A percentile compares a stretch with the other conserved stretches of the same genome.
phyloP scores from a whole-genome alignment of 2,113 vertebrate genomes.

The Ptyas mucosa region DNA sequence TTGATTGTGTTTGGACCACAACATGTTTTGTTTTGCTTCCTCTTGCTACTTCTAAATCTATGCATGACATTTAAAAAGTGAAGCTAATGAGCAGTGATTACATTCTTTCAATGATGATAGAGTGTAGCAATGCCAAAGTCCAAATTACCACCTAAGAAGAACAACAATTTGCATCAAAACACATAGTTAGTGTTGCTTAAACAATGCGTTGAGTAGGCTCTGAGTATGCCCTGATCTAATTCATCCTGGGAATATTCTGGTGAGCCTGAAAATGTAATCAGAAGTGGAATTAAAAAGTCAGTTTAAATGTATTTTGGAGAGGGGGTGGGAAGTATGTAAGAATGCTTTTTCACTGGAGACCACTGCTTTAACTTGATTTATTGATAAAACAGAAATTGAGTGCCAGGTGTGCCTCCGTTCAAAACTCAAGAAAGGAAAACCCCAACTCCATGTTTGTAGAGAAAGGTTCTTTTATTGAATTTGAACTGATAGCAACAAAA shows the following conservation, averaged over 20 bases:
- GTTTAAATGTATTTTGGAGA: background rate
- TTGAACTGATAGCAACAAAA: no score
- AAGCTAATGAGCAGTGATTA: conserved; percentile 18
- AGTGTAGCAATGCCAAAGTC: conserved; percentile 10
- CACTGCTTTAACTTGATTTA: background rate
- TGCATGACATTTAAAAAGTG: conserved; percentile 35
- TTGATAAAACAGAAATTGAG: background rate
- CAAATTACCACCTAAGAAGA: conserved; percentile 10
- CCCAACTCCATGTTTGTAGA: no score
- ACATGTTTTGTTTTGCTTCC: conserved; percentile 29
- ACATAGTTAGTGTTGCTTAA: background rate
- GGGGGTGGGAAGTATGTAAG: background rate
- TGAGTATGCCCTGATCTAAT: background rate
- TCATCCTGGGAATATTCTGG: background rate
- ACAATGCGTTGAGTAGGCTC: background rate
- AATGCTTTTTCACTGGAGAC: background rate
- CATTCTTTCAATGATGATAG: conserved; percentile 7
- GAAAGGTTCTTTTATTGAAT: no score
- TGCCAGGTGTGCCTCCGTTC: no score
- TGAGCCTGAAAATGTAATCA: background rate
- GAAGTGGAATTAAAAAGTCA: background rate
- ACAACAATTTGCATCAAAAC: conserved; percentile 24
- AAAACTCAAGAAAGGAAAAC: no score
- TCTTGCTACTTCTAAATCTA: conserved; percentile 32
- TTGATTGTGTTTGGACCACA: conserved; percentile 16